Evolutionary conservation across 2,797 vertebrate genomes (phyloP).

Genomic region (Hemitrygon akajei): DNA sequence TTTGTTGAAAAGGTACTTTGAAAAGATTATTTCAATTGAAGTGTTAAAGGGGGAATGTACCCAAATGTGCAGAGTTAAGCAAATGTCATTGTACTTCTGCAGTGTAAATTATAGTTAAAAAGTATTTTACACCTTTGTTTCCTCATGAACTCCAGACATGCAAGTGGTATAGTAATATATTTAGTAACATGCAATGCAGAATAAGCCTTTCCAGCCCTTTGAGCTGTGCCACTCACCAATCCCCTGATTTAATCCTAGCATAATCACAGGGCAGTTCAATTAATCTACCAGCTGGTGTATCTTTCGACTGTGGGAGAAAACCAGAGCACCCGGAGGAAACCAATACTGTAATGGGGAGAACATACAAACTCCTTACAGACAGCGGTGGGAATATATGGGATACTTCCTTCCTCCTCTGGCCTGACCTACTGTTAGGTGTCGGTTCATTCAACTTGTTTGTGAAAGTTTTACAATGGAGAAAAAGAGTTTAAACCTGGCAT

Average conservation of each 20-base stretch:
- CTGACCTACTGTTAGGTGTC: not conserved
- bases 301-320: too few relatives aligned
- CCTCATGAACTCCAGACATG: not conserved
- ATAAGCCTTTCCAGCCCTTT: too few relatives aligned
- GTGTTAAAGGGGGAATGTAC: not conserved
- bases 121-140: not conserved
- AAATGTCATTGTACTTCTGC: not conserved
- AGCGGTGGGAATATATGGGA: not conserved
- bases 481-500: not conserved
- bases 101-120: not conserved
- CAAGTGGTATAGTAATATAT: too few relatives aligned
- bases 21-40: not conserved
- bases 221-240: too few relatives aligned
- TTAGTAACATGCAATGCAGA: too few relatives aligned
- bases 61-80: not conserved
- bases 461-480: not conserved
- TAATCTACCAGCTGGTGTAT: too few relatives aligned
- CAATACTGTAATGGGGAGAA: too few relatives aligned
- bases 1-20: not conserved
- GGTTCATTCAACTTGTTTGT: not conserved
- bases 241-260: too few relatives aligned
- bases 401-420: too few relatives aligned
- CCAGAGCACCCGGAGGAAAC: too few relatives aligned
- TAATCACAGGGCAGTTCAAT: too few relatives aligned
- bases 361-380: too few relatives aligned